Percentiles rank a stretch among this genome's conserved stretches.
Conservation (phyloP, 2,797 vertebrate genomes). For the Scolopax rusticola region DNA sequence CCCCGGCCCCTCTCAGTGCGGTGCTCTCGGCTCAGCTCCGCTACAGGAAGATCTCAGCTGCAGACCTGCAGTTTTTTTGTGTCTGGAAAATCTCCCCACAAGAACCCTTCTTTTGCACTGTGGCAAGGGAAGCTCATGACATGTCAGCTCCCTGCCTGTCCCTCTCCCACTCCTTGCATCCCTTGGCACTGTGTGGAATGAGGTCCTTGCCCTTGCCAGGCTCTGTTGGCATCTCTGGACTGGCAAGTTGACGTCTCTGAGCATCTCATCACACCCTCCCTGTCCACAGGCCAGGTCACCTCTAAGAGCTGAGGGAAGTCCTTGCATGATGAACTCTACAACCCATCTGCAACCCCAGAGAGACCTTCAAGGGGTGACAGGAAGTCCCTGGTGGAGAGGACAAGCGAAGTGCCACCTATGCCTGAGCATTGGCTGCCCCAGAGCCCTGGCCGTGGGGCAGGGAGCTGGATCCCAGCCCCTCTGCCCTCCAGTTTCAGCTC, state of each 20-base stretch:
- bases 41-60: neutral
- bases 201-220: neutral
- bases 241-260: neutral
- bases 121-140: neutral
- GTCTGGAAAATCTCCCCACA: neutral
- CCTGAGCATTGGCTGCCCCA: neutral
- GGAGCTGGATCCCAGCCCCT: neutral
- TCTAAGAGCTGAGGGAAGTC: neutral
- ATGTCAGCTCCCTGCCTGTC: neutral
- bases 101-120: neutral
- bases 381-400: rapidly evolving
- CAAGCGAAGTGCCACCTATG: neutral
- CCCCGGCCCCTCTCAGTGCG: neutral
- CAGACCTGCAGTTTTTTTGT: neutral
- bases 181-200: neutral
- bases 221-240: neutral
- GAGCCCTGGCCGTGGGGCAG: neutral
- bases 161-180: neutral
- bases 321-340: neutral
- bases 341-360: neutral
- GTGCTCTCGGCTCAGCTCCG: neutral
- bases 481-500: neutral
- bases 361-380: neutral
- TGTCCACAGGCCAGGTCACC: neutral
- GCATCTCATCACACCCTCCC: neutral